Conservation (phyloP, 2,888 invertebrate species). For the Cephus pygmeus region DNA sequence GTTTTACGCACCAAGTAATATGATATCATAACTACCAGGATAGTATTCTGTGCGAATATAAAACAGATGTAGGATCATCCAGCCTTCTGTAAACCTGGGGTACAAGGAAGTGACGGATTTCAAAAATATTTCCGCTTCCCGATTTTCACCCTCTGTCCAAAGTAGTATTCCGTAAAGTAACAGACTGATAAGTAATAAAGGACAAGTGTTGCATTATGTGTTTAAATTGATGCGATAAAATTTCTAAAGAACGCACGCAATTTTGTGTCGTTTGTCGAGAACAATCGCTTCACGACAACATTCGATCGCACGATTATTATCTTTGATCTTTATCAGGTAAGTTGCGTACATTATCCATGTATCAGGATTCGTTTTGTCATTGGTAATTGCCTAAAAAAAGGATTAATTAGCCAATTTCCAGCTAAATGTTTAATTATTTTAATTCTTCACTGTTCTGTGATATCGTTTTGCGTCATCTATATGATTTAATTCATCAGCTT, state of each 20-base stretch:
- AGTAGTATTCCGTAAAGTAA: slow-evolving; percentile 44
- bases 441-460: slow-evolving; percentile 32
- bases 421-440: background rate
- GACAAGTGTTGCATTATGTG: background rate
- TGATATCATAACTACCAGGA: slow-evolving; percentile 37
- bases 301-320: slow-evolving; percentile 43
- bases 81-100: slow-evolving; percentile 49
- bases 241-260: slow-evolving; percentile 35
- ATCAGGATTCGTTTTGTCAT: slow-evolving; percentile 29
- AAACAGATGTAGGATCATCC: slow-evolving; percentile 48
- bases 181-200: slow-evolving; percentile 33
- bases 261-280: slow-evolving; percentile 39
- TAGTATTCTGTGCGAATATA: slow-evolving; percentile 46
- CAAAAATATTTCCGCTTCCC: slow-evolving; percentile 46
- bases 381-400: slow-evolving; percentile 34
- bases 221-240: background rate
- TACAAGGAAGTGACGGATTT: slow-evolving; percentile 40
- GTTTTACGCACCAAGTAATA: background rate
- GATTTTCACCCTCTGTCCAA: slow-evolving; percentile 33
- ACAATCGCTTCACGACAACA: slow-evolving; percentile 45
- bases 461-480: slow-evolving; percentile 34
- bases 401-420: background rate
- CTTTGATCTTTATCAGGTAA: slow-evolving; percentile 36
- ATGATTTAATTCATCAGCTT: slow-evolving; percentile 44
- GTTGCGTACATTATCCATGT: slow-evolving; percentile 47